Percentiles rank a stretch among this genome's conserved stretches.
These are phyloP conservation scores for Tridacna crocea DNA, from an alignment of 2,888 invertebrate genomes.

Conservation along the genomic window DNA sequence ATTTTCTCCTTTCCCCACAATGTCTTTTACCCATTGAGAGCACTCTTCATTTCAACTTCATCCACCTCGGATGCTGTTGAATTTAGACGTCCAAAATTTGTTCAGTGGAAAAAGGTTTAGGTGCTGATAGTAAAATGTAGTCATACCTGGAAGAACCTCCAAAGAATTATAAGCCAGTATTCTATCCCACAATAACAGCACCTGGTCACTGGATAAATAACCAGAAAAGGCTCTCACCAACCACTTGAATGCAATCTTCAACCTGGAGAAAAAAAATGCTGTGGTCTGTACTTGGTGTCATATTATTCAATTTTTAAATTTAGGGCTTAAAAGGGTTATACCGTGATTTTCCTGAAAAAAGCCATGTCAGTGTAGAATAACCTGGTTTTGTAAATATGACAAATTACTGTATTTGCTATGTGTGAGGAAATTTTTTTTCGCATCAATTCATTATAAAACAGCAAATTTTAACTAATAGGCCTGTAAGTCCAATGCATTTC, in stretches of 20 bases:
- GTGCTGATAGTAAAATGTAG: neutral
- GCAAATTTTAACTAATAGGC: too few species aligned
- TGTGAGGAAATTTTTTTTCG: too few species aligned
- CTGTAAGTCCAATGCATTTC: too few species aligned
- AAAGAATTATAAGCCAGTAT: constrained; percentile 96
- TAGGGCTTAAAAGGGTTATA: too few species aligned
- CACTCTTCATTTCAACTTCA: neutral
- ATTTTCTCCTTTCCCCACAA: constrained; percentile 1
- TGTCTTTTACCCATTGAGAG: neutral
- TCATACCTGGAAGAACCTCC: constrained; percentile 90
- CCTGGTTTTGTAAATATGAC: too few species aligned
- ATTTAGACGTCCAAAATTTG: neutral
- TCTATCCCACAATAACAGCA: constrained; percentile 96
- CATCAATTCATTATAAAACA: too few species aligned
- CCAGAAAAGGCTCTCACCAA: constrained; percentile 98
- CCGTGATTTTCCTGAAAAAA: too few species aligned
- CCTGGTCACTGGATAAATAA: constrained; percentile 95
- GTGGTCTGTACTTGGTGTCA: neutral
- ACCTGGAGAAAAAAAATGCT: constrained; percentile 86
- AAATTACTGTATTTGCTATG: too few species aligned
- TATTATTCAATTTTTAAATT: too few species aligned
- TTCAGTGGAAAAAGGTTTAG: neutral
- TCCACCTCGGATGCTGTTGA: neutral
- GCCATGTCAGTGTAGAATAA: too few species aligned
- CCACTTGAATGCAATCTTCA: constrained; percentile 97